Evolutionary conservation across 1,140 invertebrate species (phyloP).

Genomic region (Achatina immaculata): DNA sequence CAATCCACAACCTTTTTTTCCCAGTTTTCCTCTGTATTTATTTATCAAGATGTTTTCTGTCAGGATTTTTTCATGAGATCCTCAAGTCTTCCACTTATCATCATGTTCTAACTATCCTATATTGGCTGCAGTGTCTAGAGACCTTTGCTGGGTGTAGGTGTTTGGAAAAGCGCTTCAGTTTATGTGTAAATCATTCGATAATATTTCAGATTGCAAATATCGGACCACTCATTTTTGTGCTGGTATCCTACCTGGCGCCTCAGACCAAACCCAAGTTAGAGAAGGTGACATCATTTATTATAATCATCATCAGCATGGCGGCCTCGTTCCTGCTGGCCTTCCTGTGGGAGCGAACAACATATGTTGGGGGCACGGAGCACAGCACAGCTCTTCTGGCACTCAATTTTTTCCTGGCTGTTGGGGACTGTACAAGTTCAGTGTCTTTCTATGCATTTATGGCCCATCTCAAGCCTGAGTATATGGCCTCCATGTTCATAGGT

Average conservation of each 20-base stretch:
- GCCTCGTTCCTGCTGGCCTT: slow-evolving; percentile 80
- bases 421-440: slow-evolving; percentile 94
- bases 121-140: no score
- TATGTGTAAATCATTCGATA: no score
- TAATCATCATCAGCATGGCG: slow-evolving; percentile 77
- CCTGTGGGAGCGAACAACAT: slow-evolving; percentile 79
- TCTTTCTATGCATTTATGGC: slow-evolving; percentile 91
- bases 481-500: slow-evolving; percentile 76
- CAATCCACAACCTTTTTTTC: no score
- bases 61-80: no score
- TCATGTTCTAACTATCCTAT: no score
- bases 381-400: slow-evolving; percentile 83
- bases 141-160: no score
- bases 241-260: slow-evolving; percentile 72
- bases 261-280: slow-evolving; percentile 63
- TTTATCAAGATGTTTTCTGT: no score
- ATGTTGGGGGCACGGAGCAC: slow-evolving; percentile 74
- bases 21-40: no score
- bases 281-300: slow-evolving; percentile 76
- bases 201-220: slow-evolving; percentile 86
- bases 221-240: slow-evolving; percentile 81
- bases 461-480: slow-evolving; percentile 80
- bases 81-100: no score
- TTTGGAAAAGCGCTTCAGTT: no score
- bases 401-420: slow-evolving; percentile 84